phyloP scores from a whole-genome alignment of 64 coral and sea anemone genomes.

The Hydrozoanthus tunicans region DNA sequence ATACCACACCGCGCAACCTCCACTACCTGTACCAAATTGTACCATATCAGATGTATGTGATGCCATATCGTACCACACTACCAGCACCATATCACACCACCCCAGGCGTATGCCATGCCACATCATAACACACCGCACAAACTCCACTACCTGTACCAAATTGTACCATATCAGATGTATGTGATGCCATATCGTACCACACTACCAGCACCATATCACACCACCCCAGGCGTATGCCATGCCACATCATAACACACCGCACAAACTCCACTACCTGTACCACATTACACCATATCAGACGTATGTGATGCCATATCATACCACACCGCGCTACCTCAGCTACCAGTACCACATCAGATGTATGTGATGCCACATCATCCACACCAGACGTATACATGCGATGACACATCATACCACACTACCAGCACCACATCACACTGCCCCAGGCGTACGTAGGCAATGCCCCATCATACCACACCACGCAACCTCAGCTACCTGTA shows the following conservation, averaged over 20 bases:
- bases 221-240: background rate
- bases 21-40: background rate
- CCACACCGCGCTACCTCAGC: background rate
- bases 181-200: background rate
- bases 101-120: too few species aligned
- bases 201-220: background rate
- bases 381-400: too few species aligned
- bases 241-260: background rate
- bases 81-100: background rate
- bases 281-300: background rate
- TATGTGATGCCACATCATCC: too few species aligned
- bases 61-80: background rate
- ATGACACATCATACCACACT: background rate
- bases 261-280: background rate
- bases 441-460: too few species aligned
- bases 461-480: background rate
- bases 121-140: background rate
- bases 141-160: background rate
- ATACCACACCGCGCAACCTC: background rate
- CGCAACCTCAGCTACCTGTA: background rate
- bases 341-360: background rate
- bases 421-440: background rate
- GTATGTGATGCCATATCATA: background rate
- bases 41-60: background rate
- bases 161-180: background rate